A percentile compares a stretch with the other conserved stretches of the same genome.
Evolutionary conservation across 2,113 vertebrate species (phyloP).

Genomic region (Engystomops pustulosus): DNA sequence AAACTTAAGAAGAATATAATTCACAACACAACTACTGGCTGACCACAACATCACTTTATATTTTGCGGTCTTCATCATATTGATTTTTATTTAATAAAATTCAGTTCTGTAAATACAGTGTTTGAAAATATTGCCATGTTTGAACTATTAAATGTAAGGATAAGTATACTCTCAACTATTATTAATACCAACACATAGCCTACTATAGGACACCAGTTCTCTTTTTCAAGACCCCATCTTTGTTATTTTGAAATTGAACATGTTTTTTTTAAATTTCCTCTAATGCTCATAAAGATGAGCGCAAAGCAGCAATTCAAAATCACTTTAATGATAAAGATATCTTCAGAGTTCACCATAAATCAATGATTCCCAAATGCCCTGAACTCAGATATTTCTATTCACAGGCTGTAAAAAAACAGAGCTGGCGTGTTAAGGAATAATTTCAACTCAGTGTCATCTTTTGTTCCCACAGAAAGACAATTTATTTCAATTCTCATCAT

Average conservation of each 20-base stretch:
- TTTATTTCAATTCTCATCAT: conserved; percentile 40
- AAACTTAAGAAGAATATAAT: too few relatives aligned
- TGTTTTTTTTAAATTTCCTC: conserved; percentile 9
- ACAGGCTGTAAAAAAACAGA: conserved; percentile 18
- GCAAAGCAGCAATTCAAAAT: conserved; percentile 58
- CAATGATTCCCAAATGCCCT: conserved; percentile 38
- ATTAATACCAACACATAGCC: neutral
- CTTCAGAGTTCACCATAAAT: conserved; percentile 37
- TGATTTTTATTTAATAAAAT: too few relatives aligned
- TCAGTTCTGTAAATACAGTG: too few relatives aligned
- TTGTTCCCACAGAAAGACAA: conserved; percentile 41
- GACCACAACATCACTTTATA: too few relatives aligned
- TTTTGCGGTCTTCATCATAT: too few relatives aligned
- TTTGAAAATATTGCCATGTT: too few relatives aligned
- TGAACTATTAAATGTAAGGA: too few relatives aligned
- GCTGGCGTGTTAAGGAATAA: conserved; percentile 6
- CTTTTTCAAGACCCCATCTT: too few relatives aligned
- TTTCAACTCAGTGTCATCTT: conserved; percentile 43
- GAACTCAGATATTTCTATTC: conserved; percentile 43
- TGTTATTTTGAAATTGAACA: neutral
- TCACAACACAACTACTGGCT: too few relatives aligned
- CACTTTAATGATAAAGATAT: conserved; percentile 59
- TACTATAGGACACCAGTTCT: too few relatives aligned
- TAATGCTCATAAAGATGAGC: neutral
- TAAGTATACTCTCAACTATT: too few relatives aligned